Percentiles rank a stretch among this genome's conserved stretches.
phyloP scores from a whole-genome alignment of 2,113 vertebrate genomes.

The Hydrochoerus hydrochaeris region DNA sequence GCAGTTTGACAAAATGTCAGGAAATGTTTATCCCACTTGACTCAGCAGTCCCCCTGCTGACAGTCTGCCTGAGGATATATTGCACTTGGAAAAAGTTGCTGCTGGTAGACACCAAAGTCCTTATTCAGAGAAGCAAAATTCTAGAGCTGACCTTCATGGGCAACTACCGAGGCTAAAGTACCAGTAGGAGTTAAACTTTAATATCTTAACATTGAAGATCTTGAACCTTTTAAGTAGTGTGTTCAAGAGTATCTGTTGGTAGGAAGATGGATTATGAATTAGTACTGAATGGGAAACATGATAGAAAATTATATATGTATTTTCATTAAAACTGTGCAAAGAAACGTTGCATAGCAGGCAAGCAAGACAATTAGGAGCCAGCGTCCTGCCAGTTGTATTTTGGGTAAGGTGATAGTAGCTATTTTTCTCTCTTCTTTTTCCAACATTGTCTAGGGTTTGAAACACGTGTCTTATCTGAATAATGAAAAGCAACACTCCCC shows the following conservation, averaged over 20 bases:
- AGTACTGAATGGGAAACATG: neutral
- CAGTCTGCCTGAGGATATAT: neutral
- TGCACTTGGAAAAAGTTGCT: neutral
- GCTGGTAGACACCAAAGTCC: neutral
- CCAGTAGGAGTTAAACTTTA: neutral
- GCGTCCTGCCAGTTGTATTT: neutral
- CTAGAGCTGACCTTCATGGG: neutral
- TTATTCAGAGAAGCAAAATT: neutral
- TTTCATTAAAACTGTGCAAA: neutral
- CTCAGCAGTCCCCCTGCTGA: neutral
- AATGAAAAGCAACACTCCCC: neutral
- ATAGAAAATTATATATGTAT: neutral
- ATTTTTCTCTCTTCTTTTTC: neutral
- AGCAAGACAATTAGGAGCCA: neutral
- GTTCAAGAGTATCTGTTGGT: neutral
- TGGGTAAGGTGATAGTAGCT: neutral
- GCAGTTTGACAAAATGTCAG: neutral
- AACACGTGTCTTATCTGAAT: neutral
- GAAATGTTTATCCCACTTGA: neutral
- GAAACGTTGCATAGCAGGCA: neutral
- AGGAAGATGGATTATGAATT: neutral
- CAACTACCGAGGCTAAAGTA: fast-evolving
- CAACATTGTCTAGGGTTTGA: neutral
- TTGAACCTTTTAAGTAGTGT: neutral
- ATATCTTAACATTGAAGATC: neutral